Conservation (phyloP, 2,113 vertebrate genomes). For the Melanerpes formicivorus region DNA sequence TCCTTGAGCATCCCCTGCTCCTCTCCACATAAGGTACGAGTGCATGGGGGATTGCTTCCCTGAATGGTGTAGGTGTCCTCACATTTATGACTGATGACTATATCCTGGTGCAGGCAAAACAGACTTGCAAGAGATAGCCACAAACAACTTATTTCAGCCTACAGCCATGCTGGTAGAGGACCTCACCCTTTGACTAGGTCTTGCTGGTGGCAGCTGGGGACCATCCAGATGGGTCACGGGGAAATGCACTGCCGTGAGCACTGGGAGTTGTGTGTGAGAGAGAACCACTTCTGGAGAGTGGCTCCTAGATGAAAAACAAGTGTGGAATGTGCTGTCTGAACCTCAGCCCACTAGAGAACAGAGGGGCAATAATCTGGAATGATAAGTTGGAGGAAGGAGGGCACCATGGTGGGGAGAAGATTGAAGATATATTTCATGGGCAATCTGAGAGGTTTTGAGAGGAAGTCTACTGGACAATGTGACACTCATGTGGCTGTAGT, state of each 20-base stretch:
- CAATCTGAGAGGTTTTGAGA: neutral
- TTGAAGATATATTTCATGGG: neutral
- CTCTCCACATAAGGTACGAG: neutral
- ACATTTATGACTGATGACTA: neutral
- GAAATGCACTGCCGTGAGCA: neutral
- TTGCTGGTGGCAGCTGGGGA: neutral
- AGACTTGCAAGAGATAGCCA: neutral
- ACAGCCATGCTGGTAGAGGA: neutral
- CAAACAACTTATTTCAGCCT: neutral
- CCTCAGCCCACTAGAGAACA: neutral
- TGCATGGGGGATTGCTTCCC: neutral
- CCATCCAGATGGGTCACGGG: neutral
- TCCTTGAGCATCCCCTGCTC: neutral
- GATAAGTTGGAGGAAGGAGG: neutral
- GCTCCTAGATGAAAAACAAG: neutral
- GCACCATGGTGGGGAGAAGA: neutral
- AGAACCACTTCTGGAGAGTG: neutral
- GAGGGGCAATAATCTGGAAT: neutral
- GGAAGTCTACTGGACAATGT: neutral
- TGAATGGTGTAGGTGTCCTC: neutral
- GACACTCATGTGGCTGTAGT: neutral
- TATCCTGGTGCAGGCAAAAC: neutral
- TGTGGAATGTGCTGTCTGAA: neutral
- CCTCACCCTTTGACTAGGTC: neutral
- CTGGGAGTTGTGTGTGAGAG: neutral